Conservation (phyloP, 2,888 invertebrate species). For the Acanthosepion esculentum region DNA sequence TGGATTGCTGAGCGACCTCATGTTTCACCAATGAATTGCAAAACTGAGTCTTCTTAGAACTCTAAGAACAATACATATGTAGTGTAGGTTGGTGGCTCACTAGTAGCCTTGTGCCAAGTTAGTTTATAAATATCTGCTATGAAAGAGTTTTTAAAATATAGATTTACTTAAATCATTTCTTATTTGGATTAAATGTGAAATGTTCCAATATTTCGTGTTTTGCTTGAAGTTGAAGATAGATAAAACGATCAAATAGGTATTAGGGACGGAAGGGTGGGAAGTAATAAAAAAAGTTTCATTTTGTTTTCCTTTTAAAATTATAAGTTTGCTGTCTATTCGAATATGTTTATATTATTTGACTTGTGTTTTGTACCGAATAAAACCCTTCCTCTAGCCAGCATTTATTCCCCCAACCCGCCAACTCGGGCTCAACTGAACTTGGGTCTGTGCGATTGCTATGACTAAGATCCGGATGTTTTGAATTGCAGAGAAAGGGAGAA, state of each 20-base stretch:
- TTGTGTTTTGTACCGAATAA: neutral
- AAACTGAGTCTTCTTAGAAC: too few species aligned
- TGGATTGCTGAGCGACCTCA: too few species aligned
- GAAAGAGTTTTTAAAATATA: too few species aligned
- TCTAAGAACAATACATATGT: too few species aligned
- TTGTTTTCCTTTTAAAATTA: neutral
- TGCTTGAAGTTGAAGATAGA: too few species aligned
- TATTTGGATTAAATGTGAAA: too few species aligned
- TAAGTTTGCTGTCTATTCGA: neutral
- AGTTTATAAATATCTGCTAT: too few species aligned
- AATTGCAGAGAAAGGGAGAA: neutral
- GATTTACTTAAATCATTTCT: too few species aligned
- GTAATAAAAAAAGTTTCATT: neutral
- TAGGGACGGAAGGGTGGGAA: neutral
- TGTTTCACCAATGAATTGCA: too few species aligned
- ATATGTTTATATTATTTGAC: neutral
- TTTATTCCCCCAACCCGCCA: neutral
- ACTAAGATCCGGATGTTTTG: conserved; percentile 33
- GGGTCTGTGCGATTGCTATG: neutral
- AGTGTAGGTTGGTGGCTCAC: too few species aligned
- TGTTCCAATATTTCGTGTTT: too few species aligned
- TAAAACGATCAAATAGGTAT: neutral
- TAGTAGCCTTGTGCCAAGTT: too few species aligned
- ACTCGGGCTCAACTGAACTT: neutral
- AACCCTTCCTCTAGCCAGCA: neutral